Evolutionary conservation across 2,113 vertebrate genomes (phyloP), one percentile per base, ranked within the genome.

Genomic region (Cephalophus harveyi): DNA sequence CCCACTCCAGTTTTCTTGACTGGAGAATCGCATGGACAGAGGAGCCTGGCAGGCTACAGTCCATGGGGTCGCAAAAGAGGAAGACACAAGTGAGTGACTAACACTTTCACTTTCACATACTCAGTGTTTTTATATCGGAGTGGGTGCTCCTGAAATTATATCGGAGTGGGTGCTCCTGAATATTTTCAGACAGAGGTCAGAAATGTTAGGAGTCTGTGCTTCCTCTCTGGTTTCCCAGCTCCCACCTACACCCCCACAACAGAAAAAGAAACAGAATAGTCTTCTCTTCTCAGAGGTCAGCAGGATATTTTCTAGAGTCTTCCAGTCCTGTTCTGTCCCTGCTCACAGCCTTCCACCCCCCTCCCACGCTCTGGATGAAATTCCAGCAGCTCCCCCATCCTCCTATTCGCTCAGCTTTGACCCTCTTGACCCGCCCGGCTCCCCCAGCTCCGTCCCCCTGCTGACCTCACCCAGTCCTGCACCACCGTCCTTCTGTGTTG

Each of bases 391-490:
- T 30, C 23, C 55, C 17, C 17, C 6, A 40, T 11, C 46, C 10
- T 54, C 9, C 33, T 3, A 7, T 13, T 8, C 28, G 25, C 13
- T 14, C 21, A 10, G 28, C 55, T 12, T 48, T 46, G 11, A 1
- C 36, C 54, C 5, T 15, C 46, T 27, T 9, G 1, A 6, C 43
- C 12, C 0, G 6, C 6, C 33, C 12, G 15, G 23, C 1, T 19
- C 30, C 3, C 21, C 28, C 7, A 30, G 3, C 2, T 67, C 1
- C 33, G 7, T 48, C 12, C 71, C 12, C 28, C 14, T 21, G 0
- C 33, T 33, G 60, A 43, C 33, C 85, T 5, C 14, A 1, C 27
- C 1, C 1, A 16, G 7, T 12, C 33, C 19, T 6, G 71, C 60
- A 11, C 3, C 2, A n/a, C 43, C 28, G 7, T 28, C 84, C 28